phyloP scores from a whole-genome alignment of 2,113 vertebrate genomes.

The Calidris pugnax region DNA sequence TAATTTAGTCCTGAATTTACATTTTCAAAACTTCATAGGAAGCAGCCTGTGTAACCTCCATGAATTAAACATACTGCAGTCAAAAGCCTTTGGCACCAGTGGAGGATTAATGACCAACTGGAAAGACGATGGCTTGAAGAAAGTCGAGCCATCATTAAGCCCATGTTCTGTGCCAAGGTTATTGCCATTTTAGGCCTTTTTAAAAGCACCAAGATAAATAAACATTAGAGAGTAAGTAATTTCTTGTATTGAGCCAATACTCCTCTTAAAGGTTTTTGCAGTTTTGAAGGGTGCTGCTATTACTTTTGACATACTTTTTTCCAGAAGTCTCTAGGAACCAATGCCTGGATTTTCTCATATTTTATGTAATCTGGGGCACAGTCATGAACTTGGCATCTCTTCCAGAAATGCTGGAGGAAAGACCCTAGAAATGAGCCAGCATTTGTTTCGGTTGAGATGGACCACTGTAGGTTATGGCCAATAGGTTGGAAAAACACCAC shows the following conservation, averaged over 20 bases:
- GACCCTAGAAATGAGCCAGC: not conserved
- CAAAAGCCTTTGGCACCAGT: not conserved
- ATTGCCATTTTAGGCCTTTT: not conserved
- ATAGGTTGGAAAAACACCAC: not conserved
- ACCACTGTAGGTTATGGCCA: not conserved
- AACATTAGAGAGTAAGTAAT: not conserved
- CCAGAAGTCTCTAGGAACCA: not conserved
- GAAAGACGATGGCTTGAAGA: not conserved
- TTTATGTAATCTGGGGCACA: not conserved
- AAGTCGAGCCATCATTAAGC: not conserved
- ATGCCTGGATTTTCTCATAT: not conserved
- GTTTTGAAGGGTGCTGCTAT: not conserved
- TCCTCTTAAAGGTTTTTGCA: not conserved
- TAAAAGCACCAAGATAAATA: not conserved
- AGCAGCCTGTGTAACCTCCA: not conserved
- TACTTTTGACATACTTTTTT: not conserved
- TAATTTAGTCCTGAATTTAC: not conserved
- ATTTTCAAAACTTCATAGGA: not conserved
- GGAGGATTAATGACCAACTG: not conserved
- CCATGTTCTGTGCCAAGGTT: not conserved
- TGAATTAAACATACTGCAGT: not conserved
- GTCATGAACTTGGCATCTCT: not conserved
- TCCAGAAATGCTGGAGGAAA: not conserved
- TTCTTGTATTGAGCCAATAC: not conserved
- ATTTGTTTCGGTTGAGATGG: not conserved